Base-by-base conservation (phyloP, 92 coral and sea anemone genomes). In the Epizoanthus ramosus region DNA sequence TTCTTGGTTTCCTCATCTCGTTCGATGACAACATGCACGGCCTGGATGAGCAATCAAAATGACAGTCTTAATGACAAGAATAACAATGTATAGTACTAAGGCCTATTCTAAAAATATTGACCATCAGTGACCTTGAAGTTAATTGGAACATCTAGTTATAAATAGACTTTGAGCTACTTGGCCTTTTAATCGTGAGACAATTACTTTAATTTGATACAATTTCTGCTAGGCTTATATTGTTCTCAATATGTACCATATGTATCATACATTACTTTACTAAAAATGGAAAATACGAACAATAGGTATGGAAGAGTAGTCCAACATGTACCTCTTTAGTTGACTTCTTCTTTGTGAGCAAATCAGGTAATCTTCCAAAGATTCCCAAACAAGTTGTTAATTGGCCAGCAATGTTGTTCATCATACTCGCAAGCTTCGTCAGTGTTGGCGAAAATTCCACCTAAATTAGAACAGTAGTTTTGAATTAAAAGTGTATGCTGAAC, bases 401-500 rank as follows among this genome's bases (percentile, higher is more conserved):
- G 15, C 95, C 85, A 6, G 99, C 99, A 43, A 94, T 97, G 74
- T 90, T 90, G 71, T 97, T 95, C 93, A 97, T 94, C 94, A 97
- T 97, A 70, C 98, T 94, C 64, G 99, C 99, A 47, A 97, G 97
- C 79, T 97, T 97, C 57, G 92, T 84, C 56, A 97, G 79, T 18
- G 99, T 97, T 47, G 99, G 99, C 1, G 97, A 97, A 79, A 97
- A 97, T 73, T 97, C 99, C 77, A 97, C 99, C 98, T 95, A 64
- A n/a, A 68, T 14, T 53, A 19, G 52, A 84, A 59, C 24, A 69
- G 17, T 16, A 53, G 15, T 23, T 15, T 41, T 75, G 37, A 52
- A 61, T 17, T n/a, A 14, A 67, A 67, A 67, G 5, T 9, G 31
- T 5, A 13, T 4, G 19, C 13, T 1, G 19, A 65, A 50, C 54